Evolutionary conservation across 1,140 invertebrate species (phyloP).

Genomic region (Ctenoplectra terminalis): DNA sequence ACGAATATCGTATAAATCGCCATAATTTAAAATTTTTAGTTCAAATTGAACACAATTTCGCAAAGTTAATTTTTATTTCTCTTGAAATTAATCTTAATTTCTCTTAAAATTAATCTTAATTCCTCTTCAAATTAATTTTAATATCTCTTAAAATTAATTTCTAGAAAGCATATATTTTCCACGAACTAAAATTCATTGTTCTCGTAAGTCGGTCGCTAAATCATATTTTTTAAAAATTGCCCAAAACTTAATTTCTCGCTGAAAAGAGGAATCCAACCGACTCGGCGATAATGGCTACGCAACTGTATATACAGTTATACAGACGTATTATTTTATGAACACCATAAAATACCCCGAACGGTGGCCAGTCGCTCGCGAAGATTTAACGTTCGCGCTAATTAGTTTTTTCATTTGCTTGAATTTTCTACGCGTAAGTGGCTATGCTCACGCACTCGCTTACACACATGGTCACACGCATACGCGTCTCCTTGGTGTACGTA

Average conservation of each 20-base stretch:
- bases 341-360: neutral
- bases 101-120: no score
- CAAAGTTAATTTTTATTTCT: no score
- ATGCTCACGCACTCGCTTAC: constrained; percentile 46
- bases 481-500: constrained; percentile 55
- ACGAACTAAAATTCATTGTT: no score
- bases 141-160: no score
- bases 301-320: neutral
- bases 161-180: no score
- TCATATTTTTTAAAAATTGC: neutral
- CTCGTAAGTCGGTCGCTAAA: neutral
- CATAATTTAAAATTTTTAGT: no score
- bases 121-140: no score
- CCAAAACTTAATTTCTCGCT: neutral
- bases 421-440: neutral
- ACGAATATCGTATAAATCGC: no score
- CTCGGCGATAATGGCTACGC: neutral
- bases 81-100: no score
- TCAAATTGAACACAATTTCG: no score
- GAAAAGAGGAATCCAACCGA: neutral
- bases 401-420: constrained; percentile 21
- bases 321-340: neutral
- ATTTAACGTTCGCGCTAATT: constrained; percentile 28
- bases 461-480: no score
- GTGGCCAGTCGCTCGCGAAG: neutral